Evolutionary conservation across 2,797 vertebrate genomes (phyloP), one percentile per base, ranked within the genome.

Genomic region (Malurus leucopterus): DNA sequence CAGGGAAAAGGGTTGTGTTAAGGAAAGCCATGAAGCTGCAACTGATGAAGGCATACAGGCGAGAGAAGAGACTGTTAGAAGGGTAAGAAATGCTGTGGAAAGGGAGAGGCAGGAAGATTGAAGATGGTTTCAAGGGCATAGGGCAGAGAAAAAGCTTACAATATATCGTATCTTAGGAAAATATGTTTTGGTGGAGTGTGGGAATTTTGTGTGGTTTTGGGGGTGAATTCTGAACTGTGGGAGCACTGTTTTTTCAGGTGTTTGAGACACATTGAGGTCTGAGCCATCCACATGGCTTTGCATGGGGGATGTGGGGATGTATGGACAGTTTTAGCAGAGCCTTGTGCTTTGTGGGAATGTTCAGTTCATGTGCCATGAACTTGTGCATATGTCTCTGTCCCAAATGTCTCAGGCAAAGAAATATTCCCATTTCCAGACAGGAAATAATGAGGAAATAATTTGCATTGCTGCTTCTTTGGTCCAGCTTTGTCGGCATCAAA

Each of bases 371-470:
- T 78, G 63, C 44, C 9, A 0, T 1, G 0, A 34, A 24, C 41
- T 55, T 51, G 9, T 21, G 6, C 8, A 3, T 50, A 0, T 55
- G 55, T 24, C 47, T 79, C 47, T 54, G 26, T 54, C 61, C 41
- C 61, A 65, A 3, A 70, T 87, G 65, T 69, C n/a, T 34, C 53
- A 80, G 68, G 47, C 10, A n/a, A 72, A 79, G 21, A 75, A 87
- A 67, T 67, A 46, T 22, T 82, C 53, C 26, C 18, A 41, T 74
- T 1, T 73, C 76, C 64, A 84, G 41, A 82, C 19, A 15, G 29
- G 78, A 88, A 84, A 32, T 47, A 84, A 89, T 69, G 36, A 38
- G 62, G 67, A 74, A 81, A 57, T 57, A 34, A 75, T 79, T 54
- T 67, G 24, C 8, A 5, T 79, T 74, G 27, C 63, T 83, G 43